Base-by-base conservation (phyloP, 2,113 vertebrate genomes). In the Silurus meridionalis region DNA sequence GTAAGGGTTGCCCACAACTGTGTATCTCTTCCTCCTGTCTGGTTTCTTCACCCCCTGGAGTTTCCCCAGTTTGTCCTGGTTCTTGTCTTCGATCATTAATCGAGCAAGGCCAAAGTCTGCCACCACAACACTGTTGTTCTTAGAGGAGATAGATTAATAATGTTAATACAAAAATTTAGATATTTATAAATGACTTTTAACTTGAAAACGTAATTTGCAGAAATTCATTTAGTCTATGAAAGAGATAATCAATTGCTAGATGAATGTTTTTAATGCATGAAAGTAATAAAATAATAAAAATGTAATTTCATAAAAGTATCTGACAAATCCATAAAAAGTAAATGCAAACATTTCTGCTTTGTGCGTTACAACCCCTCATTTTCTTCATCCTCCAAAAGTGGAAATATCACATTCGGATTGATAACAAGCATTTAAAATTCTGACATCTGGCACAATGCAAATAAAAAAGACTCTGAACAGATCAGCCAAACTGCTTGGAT, bases 1-100 rank as follows among this genome's bases (percentile, higher is more conserved):
- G 94, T 99, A 99, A 0, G 98, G 98, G 91, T 99, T 99, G 66
- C 98, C 98, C 91, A 99, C 98, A 91, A 99, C 98, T 0, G 98
- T 99, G 94, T 99, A 99, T 2, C 98, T 95, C 94, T 99, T 99
- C 83, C 95, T 96, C 52, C 97, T 95, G 90, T 99, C 98, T 0
- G 95, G 95, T 86, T 95, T 98, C 94, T 97, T 98, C 91, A 97
- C 91, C 87, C 92, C 96, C 2, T 95, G 90, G 77, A 98, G 91
- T 89, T 96, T 96, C 2, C 96, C 95, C 71, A 93, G 79, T 84
- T 92, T 93, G 79, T 93, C 93, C 83, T 96, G 96, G 21, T 93
- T 95, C 92, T 97, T 97, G 86, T 99, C 98, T 0, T 99, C 98
- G 66, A 98, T 94, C 97, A 98, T 97, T 87, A 99, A 96, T 19